Conservation (phyloP, 2,113 vertebrate species). For the Bubo bubo region DNA sequence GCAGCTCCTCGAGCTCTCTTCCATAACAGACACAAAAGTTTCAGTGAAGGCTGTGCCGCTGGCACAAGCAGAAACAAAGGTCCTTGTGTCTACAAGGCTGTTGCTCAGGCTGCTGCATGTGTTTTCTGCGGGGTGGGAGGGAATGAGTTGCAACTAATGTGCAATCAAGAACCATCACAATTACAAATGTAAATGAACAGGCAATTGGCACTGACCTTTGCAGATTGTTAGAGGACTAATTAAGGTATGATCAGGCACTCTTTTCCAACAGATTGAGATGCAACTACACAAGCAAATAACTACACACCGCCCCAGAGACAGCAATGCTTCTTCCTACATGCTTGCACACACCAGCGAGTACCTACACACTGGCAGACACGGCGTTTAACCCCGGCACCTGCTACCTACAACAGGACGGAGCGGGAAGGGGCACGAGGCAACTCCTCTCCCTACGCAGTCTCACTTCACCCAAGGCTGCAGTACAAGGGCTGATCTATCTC, state of each 20-base stretch:
- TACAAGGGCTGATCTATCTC: background rate
- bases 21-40: background rate
- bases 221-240: conserved; percentile 82
- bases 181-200: conserved; percentile 81
- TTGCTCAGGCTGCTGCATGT: background rate
- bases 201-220: conserved; percentile 81
- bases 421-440: accelerated
- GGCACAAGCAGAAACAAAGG: conserved; percentile 14
- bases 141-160: conserved; percentile 70
- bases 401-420: accelerated
- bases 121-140: conserved; percentile 27
- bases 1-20: conserved; percentile 25
- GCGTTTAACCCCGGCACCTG: accelerated
- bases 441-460: accelerated
- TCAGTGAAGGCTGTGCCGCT: background rate
- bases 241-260: conserved; percentile 77
- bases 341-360: background rate
- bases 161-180: conserved; percentile 80
- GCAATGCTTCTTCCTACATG: background rate
- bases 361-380: accelerated
- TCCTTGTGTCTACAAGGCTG: background rate
- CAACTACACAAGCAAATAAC: conserved; percentile 36
- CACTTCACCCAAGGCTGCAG: background rate
- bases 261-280: conserved; percentile 71
- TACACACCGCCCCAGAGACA: background rate